Evolutionary conservation across 2,797 vertebrate genomes (phyloP).

Genomic region (Anas acuta): DNA sequence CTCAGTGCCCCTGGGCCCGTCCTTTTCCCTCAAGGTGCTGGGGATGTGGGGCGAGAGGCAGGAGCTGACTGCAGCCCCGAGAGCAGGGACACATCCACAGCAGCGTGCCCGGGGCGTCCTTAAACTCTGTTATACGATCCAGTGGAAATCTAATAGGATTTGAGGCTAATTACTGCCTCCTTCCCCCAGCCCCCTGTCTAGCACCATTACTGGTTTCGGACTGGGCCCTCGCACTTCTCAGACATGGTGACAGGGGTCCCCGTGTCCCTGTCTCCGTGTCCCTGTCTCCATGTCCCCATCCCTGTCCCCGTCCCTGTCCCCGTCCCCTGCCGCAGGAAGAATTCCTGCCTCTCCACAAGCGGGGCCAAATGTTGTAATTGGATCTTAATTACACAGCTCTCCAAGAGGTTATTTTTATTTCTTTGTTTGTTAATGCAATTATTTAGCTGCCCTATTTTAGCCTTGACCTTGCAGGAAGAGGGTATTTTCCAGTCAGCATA

Average conservation of each 20-base stretch:
- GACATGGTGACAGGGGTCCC: slow-evolving; percentile 4
- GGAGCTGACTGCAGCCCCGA: neutral
- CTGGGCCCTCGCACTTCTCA: slow-evolving; percentile 15
- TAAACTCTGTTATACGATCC: slow-evolving; percentile 73
- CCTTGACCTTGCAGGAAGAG: slow-evolving; percentile 96
- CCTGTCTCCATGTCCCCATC: slow-evolving; percentile 52
- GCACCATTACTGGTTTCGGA: slow-evolving; percentile 72
- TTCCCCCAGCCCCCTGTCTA: slow-evolving; percentile 66
- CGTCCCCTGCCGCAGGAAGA: slow-evolving; percentile 63
- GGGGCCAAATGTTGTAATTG: slow-evolving; percentile 78
- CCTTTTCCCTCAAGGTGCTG: no score
- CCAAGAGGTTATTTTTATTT: slow-evolving; percentile 86
- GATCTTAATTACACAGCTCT: slow-evolving; percentile 84
- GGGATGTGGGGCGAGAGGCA: neutral
- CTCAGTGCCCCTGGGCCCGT: no score
- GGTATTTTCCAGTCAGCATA: slow-evolving; percentile 99
- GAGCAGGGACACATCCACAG: neutral
- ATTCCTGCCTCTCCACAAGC: slow-evolving; percentile 53
- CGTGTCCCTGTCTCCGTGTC: neutral
- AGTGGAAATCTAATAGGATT: slow-evolving; percentile 78
- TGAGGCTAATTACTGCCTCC: slow-evolving; percentile 69
- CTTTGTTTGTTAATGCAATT: slow-evolving; percentile 88
- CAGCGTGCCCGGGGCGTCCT: slow-evolving; percentile 78
- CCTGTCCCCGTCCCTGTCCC: slow-evolving; percentile 43
- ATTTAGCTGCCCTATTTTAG: slow-evolving; percentile 90